Base-by-base conservation (phyloP, 1,140 invertebrate genomes). In the Lepidurus couesii region DNA sequence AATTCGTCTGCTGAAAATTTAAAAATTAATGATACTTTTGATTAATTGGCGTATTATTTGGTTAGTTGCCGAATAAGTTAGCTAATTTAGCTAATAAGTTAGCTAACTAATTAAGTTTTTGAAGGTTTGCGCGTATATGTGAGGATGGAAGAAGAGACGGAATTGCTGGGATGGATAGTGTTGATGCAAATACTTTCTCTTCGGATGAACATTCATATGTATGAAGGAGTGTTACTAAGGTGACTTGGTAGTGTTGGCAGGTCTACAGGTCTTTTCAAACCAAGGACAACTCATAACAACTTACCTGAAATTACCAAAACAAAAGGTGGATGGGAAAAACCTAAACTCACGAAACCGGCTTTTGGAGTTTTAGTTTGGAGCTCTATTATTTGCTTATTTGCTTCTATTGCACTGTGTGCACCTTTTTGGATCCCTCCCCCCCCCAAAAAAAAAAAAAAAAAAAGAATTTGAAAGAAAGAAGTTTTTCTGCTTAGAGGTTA, bases 291-390 rank as follows among this genome's bases (percentile, higher is more conserved):
- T 4, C 16, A 13, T 21, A 65, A 7, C 53, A 65, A 65, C 53
- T 13, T 65, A 65, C 53, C 53, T 65, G 53, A 65, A 65, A 65
- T 65, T 65, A 65, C n/a, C 53, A 65, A 65, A 65, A 13, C 16
- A n/a, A 21, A n/a, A 21, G 53, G 16, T 65, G 3, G 34, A 65
- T 65, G 53, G 53, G 53, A 10, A 65, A 65, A 65, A 65, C 53
- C 53, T 4, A 13, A 65, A 13, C 21, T 65, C 53, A 13, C n/a
- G n/a, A 65, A 65, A 65, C 53, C 53, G n/a, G 53, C 53, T 65
- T 65, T 65, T 34, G 3, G 4, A 21, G 53, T 65, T n/a, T 13
- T 13, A 7, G 53, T 21, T 21, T n/a, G 1, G 13, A 65, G 53
- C n/a, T 21, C n/a, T 9, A 7, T 16, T 65, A 16, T 65, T 11